Base-by-base conservation (phyloP, 1,140 invertebrate genomes). In the Drosophila triauraria region DNA sequence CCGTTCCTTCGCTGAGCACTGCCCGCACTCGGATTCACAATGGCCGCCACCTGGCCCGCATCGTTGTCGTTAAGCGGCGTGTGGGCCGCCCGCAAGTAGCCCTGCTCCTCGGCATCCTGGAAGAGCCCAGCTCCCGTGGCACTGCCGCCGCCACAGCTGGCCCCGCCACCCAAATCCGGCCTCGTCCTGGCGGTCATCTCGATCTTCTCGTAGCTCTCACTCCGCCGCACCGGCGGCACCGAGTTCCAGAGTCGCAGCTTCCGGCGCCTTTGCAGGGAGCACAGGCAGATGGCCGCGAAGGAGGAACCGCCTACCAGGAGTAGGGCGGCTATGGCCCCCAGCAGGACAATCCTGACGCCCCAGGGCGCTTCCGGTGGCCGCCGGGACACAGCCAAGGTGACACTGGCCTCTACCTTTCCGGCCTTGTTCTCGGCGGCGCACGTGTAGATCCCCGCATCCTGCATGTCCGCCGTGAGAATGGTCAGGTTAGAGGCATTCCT, bases 341-440 rank as follows among this genome's bases (percentile, higher is more conserved):
- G 94, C 40, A 95, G 92, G 15, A 95, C 78, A 7, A 94, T 92
- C 70, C 93, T 94, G 17, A 94, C 93, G 67, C 94, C 94, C 59
- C 95, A 82, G 10, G 93, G 86, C 6, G 84, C 92, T 70, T 94
- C 91, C 12, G 93, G 82, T 12, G 92, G 91, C 1, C 87, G 91
- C 17, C 94, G 94, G 17, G 95, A 94, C 40, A 97, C 95, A 2
- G 94, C 93, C 64, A 97, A 93, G 44, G 95, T 96, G 23, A 97
- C 95, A 78, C 95, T 95, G 38, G 95, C 95, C 91, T 96, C 95
- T 2, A 95, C 95, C 78, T 94, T 94, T 0, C 96, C 96, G 9
- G 96, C 96, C 92, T 95, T 95, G 90, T 97, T 97, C 90, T 96
- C 96, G 1, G 96, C 96, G 23, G 94, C 94, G 84, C 96, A 97